Base-by-base conservation (phyloP, 2,113 vertebrate species). In the Poeciliopsis occidentalis region DNA sequence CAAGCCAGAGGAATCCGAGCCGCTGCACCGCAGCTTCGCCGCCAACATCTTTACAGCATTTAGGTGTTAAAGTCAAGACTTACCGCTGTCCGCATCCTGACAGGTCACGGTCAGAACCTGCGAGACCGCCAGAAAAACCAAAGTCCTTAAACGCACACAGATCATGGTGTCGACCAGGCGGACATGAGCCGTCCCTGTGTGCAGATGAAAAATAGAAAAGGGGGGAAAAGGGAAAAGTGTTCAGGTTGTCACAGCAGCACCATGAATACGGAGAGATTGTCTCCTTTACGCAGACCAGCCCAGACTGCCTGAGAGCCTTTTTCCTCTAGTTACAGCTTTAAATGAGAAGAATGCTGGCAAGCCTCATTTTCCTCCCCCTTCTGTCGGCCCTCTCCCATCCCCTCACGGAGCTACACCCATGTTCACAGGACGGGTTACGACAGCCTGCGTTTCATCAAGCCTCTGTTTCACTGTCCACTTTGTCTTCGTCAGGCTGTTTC, bases 301-400 rank as follows among this genome's bases (percentile, higher is more conserved):
- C 94, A 91, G 87, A 90, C 90, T 93, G 86, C 79, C 32, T 66
- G 80, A 84, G 88, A 86, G 80, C 83, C 91, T 78, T 76, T 81
- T 72, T 86, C 83, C 82, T 89, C 89, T 93, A 92, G 90, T 93
- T 90, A 94, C 91, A 92, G 93, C 93, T 92, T 94, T 89, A 92
- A 95, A 90, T 89, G 91, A 94, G 92, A 95, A 93, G 92, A 94
- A 94, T 94, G 93, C 92, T 94, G 93, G 91, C 87, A 79, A 92
- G 92, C 93, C 93, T 92, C 91, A 93, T 92, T 94, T 93, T 92
- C 94, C 93, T 92, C 92, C 93, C 92, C 94, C 92, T 93, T 93
- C 93, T 93, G 88, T 95, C 89, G 92, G 91, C 87, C 91, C 88
- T 94, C 88, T 92, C 86, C 91, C 92, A 93, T 93, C 90, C 89